A percentile compares a stretch with the other conserved stretches of the same genome.
phyloP scores from a whole-genome alignment of 2,113 vertebrate genomes.

The Amphilophus citrinellus region DNA sequence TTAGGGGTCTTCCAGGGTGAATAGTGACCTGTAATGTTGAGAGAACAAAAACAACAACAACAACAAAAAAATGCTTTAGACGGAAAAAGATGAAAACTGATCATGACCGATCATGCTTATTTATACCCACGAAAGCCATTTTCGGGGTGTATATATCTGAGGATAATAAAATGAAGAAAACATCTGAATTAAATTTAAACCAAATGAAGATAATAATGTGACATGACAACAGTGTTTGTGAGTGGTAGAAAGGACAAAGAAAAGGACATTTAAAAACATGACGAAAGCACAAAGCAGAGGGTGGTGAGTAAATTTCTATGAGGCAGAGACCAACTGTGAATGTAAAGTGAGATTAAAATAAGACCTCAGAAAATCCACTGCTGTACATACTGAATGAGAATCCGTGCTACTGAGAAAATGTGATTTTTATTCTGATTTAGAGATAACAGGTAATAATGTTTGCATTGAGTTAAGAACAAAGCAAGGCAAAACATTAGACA shows the following conservation, averaged over 20 bases:
- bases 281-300: constrained; percentile 15
- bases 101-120: constrained; percentile 9
- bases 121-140: neutral
- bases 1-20: constrained; percentile 99
- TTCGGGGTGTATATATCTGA: neutral
- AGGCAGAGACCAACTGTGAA: neutral
- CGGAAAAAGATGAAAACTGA: constrained; percentile 41
- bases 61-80: constrained; percentile 67
- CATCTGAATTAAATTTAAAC: constrained; percentile 18
- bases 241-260: neutral
- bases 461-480: neutral
- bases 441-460: neutral
- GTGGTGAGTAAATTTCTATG: neutral
- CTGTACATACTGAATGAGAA: neutral
- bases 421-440: neutral
- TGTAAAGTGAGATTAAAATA: neutral
- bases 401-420: neutral
- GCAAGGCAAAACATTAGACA: neutral
- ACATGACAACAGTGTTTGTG: constrained; percentile 1
- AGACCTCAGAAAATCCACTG: neutral
- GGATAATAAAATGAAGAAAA: constrained; percentile 8
- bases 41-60: constrained; percentile 79
- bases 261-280: neutral
- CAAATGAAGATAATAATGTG: constrained; percentile 5
- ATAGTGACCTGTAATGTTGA: constrained; percentile 96